Evolutionary conservation across 2,888 invertebrate genomes (phyloP).

Genomic region (Xanthostigma xanthostigma): DNA sequence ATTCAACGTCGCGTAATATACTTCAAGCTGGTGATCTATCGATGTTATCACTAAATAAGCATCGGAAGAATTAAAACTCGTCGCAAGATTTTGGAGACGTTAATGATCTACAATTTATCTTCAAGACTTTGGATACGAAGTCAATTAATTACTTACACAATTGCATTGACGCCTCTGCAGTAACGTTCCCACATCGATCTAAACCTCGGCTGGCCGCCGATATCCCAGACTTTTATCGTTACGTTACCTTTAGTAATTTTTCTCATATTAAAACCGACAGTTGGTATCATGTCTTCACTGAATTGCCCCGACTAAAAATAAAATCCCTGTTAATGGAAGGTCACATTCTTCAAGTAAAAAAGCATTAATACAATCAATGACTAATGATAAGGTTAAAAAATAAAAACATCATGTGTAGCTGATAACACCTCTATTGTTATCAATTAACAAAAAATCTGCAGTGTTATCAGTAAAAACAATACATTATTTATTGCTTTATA

Average conservation of each 20-base stretch:
- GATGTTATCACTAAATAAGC: too few relatives aligned
- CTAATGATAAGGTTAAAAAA: too few relatives aligned
- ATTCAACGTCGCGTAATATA: background rate
- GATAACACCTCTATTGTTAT: too few relatives aligned
- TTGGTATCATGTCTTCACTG: slow-evolving; percentile 99
- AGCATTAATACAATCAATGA: too few relatives aligned
- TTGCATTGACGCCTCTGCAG: slow-evolving; percentile 99
- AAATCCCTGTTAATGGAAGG: slow-evolving; percentile 1
- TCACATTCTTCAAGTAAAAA: too few relatives aligned
- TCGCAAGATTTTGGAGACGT: too few relatives aligned
- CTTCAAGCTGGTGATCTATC: background rate
- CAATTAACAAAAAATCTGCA: too few relatives aligned
- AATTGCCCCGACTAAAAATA: slow-evolving; percentile 89
- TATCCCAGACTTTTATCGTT: slow-evolving; percentile 98
- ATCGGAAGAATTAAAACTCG: too few relatives aligned
- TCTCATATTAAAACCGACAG: slow-evolving; percentile 99
- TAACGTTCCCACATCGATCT: slow-evolving; percentile 99
- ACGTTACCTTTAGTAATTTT: slow-evolving; percentile 99
- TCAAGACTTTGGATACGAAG: background rate
- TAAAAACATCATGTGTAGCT: too few relatives aligned
- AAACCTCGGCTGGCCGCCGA: slow-evolving; percentile 98
- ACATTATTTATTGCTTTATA: too few relatives aligned
- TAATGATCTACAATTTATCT: too few relatives aligned
- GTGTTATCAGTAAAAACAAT: too few relatives aligned
- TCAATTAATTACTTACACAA: slow-evolving; percentile 59